Evolutionary conservation across 2,797 vertebrate genomes (phyloP).

Genomic region (Paguma larvata): DNA sequence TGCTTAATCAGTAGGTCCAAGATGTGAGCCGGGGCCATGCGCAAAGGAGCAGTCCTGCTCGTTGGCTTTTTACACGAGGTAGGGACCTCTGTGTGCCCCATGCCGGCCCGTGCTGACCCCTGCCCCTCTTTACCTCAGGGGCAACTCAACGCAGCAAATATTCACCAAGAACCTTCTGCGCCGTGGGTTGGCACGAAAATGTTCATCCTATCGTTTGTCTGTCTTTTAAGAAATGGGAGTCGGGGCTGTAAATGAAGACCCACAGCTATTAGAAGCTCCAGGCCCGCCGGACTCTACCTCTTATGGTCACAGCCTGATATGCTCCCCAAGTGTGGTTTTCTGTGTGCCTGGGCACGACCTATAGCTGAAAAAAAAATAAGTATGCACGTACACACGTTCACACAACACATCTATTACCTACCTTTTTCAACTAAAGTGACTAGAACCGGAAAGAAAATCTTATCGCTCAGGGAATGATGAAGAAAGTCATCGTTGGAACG

Average conservation of each 20-base stretch:
- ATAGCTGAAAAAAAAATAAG: neutral
- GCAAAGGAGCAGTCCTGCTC: neutral
- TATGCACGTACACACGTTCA: neutral
- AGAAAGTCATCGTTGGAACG: neutral
- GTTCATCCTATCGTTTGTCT: neutral
- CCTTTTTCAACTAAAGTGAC: neutral
- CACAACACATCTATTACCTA: neutral
- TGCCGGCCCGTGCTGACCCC: neutral
- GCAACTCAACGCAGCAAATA: neutral
- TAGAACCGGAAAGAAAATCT: neutral
- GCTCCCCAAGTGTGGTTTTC: neutral
- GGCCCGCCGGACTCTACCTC: neutral
- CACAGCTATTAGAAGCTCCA: neutral
- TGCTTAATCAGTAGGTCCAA: slow-evolving; percentile 67
- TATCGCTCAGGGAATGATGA: neutral
- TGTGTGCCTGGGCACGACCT: neutral
- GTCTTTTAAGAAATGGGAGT: slow-evolving; percentile 5
- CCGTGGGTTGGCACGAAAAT: neutral
- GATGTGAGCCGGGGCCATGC: slow-evolving; percentile 3
- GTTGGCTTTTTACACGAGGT: neutral
- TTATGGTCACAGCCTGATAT: neutral
- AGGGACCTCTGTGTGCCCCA: neutral
- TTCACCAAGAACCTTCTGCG: neutral
- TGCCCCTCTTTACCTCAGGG: neutral
- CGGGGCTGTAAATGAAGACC: neutral